A percentile compares a stretch with the other conserved stretches of the same genome.
Evolutionary conservation across 2,113 vertebrate genomes (phyloP).

Genomic region (Nothocercus julius): DNA sequence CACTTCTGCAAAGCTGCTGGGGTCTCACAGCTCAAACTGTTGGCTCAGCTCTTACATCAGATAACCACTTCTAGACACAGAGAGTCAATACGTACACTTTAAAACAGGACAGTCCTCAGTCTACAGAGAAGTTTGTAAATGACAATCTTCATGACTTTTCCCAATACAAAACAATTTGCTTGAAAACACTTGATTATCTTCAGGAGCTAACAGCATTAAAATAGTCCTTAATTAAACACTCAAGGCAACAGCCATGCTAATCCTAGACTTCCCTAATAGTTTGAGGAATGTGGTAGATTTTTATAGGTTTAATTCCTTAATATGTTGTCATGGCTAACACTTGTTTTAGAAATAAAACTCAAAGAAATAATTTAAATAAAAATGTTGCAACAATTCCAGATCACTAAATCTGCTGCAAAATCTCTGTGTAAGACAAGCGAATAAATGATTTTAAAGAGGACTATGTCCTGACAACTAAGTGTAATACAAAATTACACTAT

Average conservation of each 20-base stretch:
- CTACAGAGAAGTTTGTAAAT: background rate
- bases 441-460: background rate
- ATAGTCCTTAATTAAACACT: background rate
- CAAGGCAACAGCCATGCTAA: slow-evolving; percentile 14
- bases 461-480: background rate
- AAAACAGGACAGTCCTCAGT: background rate
- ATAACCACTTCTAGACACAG: background rate
- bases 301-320: background rate
- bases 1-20: background rate
- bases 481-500: background rate
- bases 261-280: slow-evolving; percentile 22
- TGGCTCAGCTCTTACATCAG: background rate
- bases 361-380: slow-evolving; percentile 9
- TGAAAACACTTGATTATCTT: background rate
- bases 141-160: background rate
- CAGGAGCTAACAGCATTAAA: slow-evolving; percentile 9
- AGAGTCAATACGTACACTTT: background rate
- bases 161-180: slow-evolving; percentile 3
- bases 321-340: background rate
- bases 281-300: slow-evolving; percentile 46
- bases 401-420: background rate
- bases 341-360: slow-evolving; percentile 13
- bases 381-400: background rate
- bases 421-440: background rate
- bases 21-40: background rate